Percentiles rank a stretch among this genome's conserved stretches.
phyloP scores from a whole-genome alignment of 2,888 invertebrate species.

The Loripinus fragilis region DNA sequence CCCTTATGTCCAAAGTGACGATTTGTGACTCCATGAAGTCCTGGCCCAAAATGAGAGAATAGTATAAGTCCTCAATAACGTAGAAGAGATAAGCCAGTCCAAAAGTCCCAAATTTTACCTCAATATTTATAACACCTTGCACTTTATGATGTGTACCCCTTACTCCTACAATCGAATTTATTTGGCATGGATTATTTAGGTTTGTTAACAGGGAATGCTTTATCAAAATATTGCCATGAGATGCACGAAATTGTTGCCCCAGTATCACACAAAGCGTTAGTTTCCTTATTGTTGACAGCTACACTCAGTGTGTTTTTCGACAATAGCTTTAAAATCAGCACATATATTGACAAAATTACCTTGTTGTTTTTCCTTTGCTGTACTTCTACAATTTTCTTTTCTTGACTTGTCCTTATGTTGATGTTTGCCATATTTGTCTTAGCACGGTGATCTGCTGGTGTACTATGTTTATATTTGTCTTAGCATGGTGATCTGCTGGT shows the following conservation, averaged over 20 bases:
- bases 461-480: too few relatives aligned
- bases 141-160: constrained; percentile 30
- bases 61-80: constrained; percentile 23
- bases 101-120: constrained; percentile 9
- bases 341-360: too few relatives aligned
- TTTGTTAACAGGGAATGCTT: background rate
- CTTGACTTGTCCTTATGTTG: too few relatives aligned
- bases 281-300: constrained; percentile 25
- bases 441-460: background rate
- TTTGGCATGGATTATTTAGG: constrained; percentile 5
- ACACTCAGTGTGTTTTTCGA: constrained; percentile 25
- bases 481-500: background rate
- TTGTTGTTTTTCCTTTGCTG: constrained; percentile 2
- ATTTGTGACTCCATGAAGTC: constrained; percentile 12
- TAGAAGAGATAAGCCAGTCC: constrained; percentile 8
- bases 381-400: too few relatives aligned
- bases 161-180: constrained; percentile 12
- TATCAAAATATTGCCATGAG: constrained; percentile 27
- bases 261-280: constrained; percentile 37
- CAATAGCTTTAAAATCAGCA: too few relatives aligned
- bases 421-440: background rate
- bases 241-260: constrained; percentile 36
- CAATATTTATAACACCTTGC: constrained; percentile 7
- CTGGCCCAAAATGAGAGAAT: constrained; percentile 23
- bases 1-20: constrained; percentile 11